Base-by-base conservation (phyloP, 92 coral and sea anemone species). In the Palythoa grandis region DNA sequence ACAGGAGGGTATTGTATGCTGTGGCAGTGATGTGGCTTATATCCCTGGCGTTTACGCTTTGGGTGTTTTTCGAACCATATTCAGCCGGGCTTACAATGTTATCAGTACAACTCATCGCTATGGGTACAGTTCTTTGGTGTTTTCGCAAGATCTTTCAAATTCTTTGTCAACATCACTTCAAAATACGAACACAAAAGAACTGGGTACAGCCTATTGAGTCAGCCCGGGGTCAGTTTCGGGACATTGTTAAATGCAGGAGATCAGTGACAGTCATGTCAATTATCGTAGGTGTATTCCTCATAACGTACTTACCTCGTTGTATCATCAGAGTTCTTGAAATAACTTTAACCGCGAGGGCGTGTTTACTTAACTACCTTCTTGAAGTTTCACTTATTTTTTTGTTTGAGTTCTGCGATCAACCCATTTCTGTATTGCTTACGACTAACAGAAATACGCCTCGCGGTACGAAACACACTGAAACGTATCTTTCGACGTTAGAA, bases 401-500 rank as follows among this genome's bases (percentile, higher is more conserved):
- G 50, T 35, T 57, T 19, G 29, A 77, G 25, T 52, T 77, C 82
- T 77, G 69, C 82, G 2, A 11, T 77, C 20, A 77, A 77, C 54
- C 82, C 82, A 56, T 77, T 77, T 56, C 70, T 77, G 25, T 77
- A 20, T 43, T 77, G 52, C 2, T 29, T 77, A 11, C 82, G 52
- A 54, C 2, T 56, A 24, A 58, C 82, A 56, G 82, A 77, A 56
- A 35, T 77, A 77, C 82, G 82, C 25, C 70, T 77, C 13, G 82
- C 82, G 2, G 23, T 77, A 14, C 56, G 25, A 77, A 77, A 35
- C 20, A 58, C 66, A n/a, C 50, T 77, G 7, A 77, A 9, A 23
- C 50, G 11, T 22, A 3, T 65, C 11, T 65, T 65, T 65, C 3
- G 61, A 4, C 17, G 5, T 19, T 0, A 58, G 17, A 13, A 15